Conservation (phyloP, 2,888 invertebrate species). For the Himalopsyche kuldschensis region DNA sequence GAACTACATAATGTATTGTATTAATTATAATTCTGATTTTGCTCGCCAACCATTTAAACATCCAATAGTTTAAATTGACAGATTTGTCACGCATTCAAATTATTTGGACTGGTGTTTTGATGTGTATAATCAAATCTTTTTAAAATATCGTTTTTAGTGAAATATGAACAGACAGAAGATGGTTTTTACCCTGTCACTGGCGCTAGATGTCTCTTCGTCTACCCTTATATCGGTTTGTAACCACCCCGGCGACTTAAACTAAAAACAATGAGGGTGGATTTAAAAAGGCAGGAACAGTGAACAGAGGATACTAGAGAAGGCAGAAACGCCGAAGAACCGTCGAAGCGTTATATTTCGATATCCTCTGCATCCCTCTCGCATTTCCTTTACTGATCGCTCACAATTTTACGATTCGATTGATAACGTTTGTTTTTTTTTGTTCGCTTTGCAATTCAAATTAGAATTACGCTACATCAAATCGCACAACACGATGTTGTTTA, state of each 20-base stretch:
- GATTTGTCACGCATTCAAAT: no score
- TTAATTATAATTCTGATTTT: no score
- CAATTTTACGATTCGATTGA: background rate
- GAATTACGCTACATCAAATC: background rate
- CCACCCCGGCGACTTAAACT: slow-evolving; percentile 26
- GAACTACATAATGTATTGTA: no score
- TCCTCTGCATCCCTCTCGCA: slow-evolving; percentile 15
- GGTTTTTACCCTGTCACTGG: no score
- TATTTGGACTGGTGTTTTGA: no score
- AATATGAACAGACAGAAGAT: no score
- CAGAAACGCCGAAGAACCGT: slow-evolving; percentile 23
- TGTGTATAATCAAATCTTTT: no score
- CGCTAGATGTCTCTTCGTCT: background rate
- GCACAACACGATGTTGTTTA: background rate
- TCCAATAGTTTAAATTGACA: no score
- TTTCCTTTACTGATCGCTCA: slow-evolving; percentile 4
- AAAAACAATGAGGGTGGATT: slow-evolving; percentile 38
- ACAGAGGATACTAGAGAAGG: slow-evolving; percentile 26
- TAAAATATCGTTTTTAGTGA: no score
- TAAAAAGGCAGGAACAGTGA: slow-evolving; percentile 21
- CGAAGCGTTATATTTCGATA: slow-evolving; percentile 37
- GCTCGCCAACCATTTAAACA: no score
- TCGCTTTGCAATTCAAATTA: background rate
- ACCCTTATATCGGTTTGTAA: background rate
- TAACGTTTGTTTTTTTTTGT: background rate